Base-by-base conservation (phyloP, 2,113 vertebrate species). In the Bombycilla garrulus region DNA sequence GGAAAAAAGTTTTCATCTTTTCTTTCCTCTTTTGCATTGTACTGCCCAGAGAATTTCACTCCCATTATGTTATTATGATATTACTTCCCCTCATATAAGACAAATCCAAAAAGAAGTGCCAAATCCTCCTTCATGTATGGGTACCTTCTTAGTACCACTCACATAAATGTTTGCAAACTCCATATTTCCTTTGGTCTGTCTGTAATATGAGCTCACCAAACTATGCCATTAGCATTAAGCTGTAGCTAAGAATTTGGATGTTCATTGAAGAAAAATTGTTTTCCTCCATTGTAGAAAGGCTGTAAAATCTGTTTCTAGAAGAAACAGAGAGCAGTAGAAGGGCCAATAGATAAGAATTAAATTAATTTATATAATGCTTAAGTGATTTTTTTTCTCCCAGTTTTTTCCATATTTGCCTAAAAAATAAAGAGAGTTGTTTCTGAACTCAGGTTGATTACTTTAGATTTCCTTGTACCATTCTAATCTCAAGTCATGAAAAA, bases 371-470 rank as follows among this genome's bases (percentile, higher is more conserved):
- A n/a, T 11, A 13, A 76, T 86, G 4, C 21, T 21, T 7, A 35
- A 29, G 12, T 6, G 7, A 21, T 29, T 61, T 42, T 24, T 6
- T 6, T 47, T 11, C 42, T 1, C 1, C 8, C 24, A 21, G 2
- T 5, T 84, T 65, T 78, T 36, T 15, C 11, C 6, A 4, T 33
- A 33, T 76, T 64, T 86, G 20, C 29, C 61, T 82, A 38, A 40
- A 90, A 26, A 85, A 3, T 22, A 50, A 13, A 60, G 14, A 38
- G 5, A 56, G 13, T 28, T 74, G 7, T 73, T 73, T 69, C 44
- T 83, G 33, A 80, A 86, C 15, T 16, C 35, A 56, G 8, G 11
- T 40, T 64, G 3, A 7, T 81, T 71, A 82, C 7, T 33, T 40
- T 33, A 13, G 15, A 20, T 88, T 73, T 82, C 26, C 28, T 57